A percentile compares a stretch with the other conserved stretches of the same genome.
Conservation (phyloP, 2,113 vertebrate species). For the Rhinogobius similis region DNA sequence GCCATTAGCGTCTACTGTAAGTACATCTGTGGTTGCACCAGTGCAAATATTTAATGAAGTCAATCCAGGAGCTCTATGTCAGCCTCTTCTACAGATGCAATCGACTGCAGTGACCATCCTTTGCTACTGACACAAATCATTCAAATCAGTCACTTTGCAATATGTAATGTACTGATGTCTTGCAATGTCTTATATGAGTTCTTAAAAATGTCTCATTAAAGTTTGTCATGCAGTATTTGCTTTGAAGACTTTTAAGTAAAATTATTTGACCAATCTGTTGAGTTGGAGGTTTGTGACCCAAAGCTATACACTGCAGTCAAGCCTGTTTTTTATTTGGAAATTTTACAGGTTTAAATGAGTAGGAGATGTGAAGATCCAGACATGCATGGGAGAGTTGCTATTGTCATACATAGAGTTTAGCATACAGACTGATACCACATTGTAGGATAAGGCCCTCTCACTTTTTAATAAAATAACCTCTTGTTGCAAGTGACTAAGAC, state of each 20-base stretch:
- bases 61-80: neutral
- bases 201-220: neutral
- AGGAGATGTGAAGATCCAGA: too few species aligned
- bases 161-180: neutral
- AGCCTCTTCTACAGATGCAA: neutral
- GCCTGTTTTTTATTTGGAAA: too few species aligned
- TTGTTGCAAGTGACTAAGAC: too few species aligned
- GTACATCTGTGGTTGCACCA: conserved; percentile 13
- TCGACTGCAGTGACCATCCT: neutral
- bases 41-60: conserved; percentile 48
- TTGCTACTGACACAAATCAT: neutral
- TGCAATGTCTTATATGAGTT: too few species aligned
- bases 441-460: too few species aligned
- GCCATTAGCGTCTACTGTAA: conserved; percentile 20
- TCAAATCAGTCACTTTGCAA: neutral
- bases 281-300: too few species aligned
- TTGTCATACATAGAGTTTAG: too few species aligned
- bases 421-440: too few species aligned
- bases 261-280: neutral
- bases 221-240: neutral
- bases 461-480: too few species aligned
- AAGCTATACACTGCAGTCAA: too few species aligned
- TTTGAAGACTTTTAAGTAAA: neutral
- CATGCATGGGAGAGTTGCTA: too few species aligned
- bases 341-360: too few species aligned